These are phyloP conservation scores for Hemichromis elongatus DNA, from an alignment of 2,113 vertebrate genomes.

Conservation along the genomic window DNA sequence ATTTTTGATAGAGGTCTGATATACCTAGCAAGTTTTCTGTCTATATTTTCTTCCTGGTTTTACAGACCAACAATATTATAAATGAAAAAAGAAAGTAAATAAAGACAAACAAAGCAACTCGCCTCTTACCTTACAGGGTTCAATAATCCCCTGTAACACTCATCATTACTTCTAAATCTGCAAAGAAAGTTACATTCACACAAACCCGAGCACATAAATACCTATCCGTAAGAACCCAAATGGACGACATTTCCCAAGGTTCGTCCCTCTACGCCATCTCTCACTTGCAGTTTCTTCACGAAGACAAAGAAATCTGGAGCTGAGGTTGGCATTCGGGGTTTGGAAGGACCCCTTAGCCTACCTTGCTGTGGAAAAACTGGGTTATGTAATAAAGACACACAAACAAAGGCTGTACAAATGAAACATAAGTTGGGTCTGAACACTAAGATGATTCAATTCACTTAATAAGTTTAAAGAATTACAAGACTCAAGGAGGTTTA, in stretches of 20 bases:
- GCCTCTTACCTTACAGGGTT: constrained; percentile 92
- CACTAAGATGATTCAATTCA: constrained; percentile 82
- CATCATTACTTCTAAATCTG: constrained; percentile 85
- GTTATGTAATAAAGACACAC: constrained; percentile 99
- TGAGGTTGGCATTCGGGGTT: constrained; percentile 89
- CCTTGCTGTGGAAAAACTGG: constrained; percentile 97
- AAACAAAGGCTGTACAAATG: constrained; percentile 85
- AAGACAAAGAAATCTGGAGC: constrained; percentile 90
- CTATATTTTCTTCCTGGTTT: constrained; percentile 23
- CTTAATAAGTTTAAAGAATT: neutral
- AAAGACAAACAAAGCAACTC: constrained; percentile 66
- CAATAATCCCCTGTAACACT: constrained; percentile 76
- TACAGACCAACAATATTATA: constrained; percentile 42
- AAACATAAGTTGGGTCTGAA: constrained; percentile 86
- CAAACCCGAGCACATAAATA: constrained; percentile 99
- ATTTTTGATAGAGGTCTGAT: neutral
- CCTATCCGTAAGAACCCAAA: constrained; percentile 99
- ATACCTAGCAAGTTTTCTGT: constrained; percentile 30
- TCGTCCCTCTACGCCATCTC: constrained; percentile 97
- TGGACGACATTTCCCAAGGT: constrained; percentile 96
- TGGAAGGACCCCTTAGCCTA: constrained; percentile 95
- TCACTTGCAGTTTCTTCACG: constrained; percentile 93
- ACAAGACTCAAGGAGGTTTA: neutral
- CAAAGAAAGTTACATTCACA: constrained; percentile 97
- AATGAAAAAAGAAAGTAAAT: constrained; percentile 17